These are phyloP conservation scores for Pseudococcus longispinus DNA, from an alignment of 2,888 invertebrate species.

Conservation along the genomic window DNA sequence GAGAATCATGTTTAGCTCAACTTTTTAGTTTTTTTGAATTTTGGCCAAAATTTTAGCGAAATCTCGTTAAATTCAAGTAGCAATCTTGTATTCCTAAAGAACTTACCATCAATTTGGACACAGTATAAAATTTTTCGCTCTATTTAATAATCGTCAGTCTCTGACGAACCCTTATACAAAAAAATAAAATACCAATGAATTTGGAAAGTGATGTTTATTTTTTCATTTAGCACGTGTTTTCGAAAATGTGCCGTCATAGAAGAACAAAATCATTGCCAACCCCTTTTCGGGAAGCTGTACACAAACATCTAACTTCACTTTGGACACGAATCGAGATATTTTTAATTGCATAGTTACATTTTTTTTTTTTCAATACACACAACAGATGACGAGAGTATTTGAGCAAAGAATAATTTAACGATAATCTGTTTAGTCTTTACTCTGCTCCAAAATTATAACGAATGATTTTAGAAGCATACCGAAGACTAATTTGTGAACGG, in stretches of 20 bases:
- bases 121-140: too few relatives aligned
- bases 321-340: background rate
- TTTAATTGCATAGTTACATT: background rate
- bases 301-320: background rate
- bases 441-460: background rate
- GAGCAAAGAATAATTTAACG: slow-evolving; percentile 9
- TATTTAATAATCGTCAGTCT: too few relatives aligned
- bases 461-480: background rate
- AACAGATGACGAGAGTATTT: slow-evolving; percentile 8
- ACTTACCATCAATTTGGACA: too few relatives aligned
- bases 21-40: too few relatives aligned
- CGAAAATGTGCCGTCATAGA: background rate
- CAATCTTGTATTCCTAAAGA: too few relatives aligned
- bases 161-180: background rate
- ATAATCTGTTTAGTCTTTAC: slow-evolving; percentile 1
- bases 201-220: background rate
- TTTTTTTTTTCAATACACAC: background rate
- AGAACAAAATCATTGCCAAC: background rate
- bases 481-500: background rate
- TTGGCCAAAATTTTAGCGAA: too few relatives aligned
- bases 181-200: background rate
- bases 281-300: background rate
- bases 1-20: too few relatives aligned
- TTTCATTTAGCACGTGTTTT: background rate
- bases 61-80: too few relatives aligned